A percentile compares a stretch with the other conserved stretches of the same genome.
phyloP scores from a whole-genome alignment of 2,113 vertebrate genomes.

The Smithornis capensis region DNA sequence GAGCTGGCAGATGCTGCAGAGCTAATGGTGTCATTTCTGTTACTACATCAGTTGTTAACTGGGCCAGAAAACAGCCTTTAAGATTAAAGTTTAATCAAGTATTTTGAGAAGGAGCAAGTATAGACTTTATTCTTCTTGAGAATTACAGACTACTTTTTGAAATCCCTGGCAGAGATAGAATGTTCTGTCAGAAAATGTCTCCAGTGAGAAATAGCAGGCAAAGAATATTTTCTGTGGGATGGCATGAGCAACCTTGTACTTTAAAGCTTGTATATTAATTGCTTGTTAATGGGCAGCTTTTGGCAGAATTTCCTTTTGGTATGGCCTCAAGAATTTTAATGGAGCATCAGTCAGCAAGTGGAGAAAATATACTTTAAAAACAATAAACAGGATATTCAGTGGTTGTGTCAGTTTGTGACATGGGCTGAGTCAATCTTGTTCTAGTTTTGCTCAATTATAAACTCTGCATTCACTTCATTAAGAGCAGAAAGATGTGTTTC shows the following conservation, averaged over 20 bases:
- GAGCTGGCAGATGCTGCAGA: neutral
- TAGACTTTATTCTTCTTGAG: neutral
- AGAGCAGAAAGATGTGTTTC: neutral
- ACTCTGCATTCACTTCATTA: neutral
- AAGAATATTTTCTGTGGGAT: constrained; percentile 48
- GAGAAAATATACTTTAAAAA: neutral
- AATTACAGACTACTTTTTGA: neutral
- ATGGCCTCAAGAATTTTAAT: constrained; percentile 36
- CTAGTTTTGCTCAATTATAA: neutral
- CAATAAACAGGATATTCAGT: neutral
- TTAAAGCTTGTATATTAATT: constrained; percentile 46
- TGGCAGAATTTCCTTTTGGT: constrained; percentile 23
- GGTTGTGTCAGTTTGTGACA: neutral
- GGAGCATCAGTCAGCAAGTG: neutral
- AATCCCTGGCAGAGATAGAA: constrained; percentile 31
- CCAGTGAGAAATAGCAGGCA: constrained; percentile 4
- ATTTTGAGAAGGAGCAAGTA: neutral
- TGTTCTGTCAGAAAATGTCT: constrained; percentile 32
- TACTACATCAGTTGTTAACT: constrained; percentile 22
- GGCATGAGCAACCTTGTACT: constrained; percentile 31
- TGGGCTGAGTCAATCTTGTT: neutral
- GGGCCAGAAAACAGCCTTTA: constrained; percentile 41
- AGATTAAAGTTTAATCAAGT: constrained; percentile 43
- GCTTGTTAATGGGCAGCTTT: constrained; percentile 39
- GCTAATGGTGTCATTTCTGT: constrained; percentile 7